Conservation (phyloP, 2,888 invertebrate genomes). For the Flexamia atlantica region DNA sequence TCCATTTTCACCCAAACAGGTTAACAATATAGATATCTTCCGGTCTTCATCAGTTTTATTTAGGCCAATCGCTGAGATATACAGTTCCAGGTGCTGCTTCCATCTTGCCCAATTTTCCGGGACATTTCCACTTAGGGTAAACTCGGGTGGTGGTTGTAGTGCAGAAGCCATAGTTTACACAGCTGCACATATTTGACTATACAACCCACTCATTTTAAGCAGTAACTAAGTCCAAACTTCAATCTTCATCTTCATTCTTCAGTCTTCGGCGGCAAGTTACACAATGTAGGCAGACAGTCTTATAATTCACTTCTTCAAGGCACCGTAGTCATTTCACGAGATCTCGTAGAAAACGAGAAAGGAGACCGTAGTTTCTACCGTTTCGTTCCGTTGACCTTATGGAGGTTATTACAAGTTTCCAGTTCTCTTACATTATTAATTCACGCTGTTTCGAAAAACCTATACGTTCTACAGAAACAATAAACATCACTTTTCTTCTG, state of each 20-base stretch:
- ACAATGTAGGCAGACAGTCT: not conserved
- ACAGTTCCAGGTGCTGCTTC: constrained; percentile 64
- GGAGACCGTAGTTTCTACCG: not conserved
- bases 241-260: too few relatives aligned
- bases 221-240: too few relatives aligned
- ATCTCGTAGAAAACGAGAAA: not conserved
- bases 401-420: not conserved
- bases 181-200: not conserved
- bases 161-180: not conserved
- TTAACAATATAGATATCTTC: constrained; percentile 66
- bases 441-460: not conserved
- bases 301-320: not conserved
- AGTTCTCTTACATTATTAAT: not conserved
- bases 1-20: constrained; percentile 66
- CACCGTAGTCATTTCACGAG: not conserved
- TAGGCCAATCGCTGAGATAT: constrained; percentile 62
- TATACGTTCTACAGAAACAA: not conserved
- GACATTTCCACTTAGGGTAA: constrained; percentile 21
- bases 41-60: constrained; percentile 63
- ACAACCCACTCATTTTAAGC: too few relatives aligned
- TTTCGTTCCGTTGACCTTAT: not conserved
- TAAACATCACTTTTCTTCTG: not conserved
- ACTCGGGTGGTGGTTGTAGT: not conserved
- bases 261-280: too few relatives aligned
- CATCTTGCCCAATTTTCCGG: constrained; percentile 64